A percentile compares a stretch with the other conserved stretches of the same genome.
Conservation (phyloP, 2,888 invertebrate genomes). For the Drosophila histrio region DNA sequence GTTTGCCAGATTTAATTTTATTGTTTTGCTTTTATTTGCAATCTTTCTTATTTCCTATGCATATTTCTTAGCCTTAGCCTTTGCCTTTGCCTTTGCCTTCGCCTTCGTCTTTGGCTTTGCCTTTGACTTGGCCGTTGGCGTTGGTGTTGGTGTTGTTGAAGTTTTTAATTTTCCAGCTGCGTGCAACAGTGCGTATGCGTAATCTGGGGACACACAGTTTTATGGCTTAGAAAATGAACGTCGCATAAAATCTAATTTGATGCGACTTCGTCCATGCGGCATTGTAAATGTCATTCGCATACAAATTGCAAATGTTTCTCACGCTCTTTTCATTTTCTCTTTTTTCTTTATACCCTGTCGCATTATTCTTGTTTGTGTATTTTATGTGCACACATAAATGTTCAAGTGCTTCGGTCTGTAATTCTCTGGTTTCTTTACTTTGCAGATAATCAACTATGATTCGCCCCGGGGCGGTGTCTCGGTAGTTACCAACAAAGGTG, state of each 20-base stretch:
- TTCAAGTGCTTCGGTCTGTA: constrained; percentile 22
- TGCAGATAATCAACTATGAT: constrained; percentile 96
- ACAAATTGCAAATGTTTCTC: constrained; percentile 54
- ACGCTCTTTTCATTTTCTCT: constrained; percentile 6
- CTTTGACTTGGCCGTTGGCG: not conserved
- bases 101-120: not conserved
- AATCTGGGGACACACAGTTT: constrained; percentile 63
- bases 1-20: constrained; percentile 79
- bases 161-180: constrained; percentile 61
- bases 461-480: constrained; percentile 95
- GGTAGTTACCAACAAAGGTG: constrained; percentile 95
- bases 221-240: constrained; percentile 75
- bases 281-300: constrained; percentile 59
- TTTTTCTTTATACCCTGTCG: not conserved
- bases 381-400: constrained; percentile 44
- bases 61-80: constrained; percentile 12
- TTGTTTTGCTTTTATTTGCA: constrained; percentile 71
- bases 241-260: constrained; percentile 57
- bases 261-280: constrained; percentile 48
- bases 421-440: constrained; percentile 16
- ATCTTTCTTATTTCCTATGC: constrained; percentile 37
- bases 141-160: not conserved
- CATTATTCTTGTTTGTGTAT: not conserved
- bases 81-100: not conserved
- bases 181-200: constrained; percentile 79